A percentile compares a stretch with the other conserved stretches of the same genome.
phyloP scores from a whole-genome alignment of 2,888 invertebrate genomes.

The Saturnia pavonia region DNA sequence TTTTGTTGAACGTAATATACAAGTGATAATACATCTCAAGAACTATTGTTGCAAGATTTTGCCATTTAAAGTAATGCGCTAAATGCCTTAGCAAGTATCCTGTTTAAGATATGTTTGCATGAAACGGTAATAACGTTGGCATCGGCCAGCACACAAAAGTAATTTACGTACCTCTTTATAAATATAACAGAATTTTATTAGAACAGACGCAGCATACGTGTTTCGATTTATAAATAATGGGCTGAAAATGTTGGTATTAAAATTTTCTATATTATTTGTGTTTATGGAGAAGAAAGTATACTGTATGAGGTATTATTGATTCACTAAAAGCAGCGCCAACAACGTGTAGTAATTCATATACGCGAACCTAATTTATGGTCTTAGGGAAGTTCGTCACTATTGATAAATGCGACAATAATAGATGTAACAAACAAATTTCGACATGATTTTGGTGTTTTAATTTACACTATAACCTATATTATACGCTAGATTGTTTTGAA shows the following conservation, averaged over 20 bases:
- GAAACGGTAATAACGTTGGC: conserved; percentile 56
- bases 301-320: no score
- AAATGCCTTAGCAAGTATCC: conserved; percentile 44
- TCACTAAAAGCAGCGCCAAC: no score
- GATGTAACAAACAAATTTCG: no score
- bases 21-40: not conserved
- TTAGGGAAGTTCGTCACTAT: not conserved
- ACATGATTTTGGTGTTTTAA: no score
- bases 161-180: conserved; percentile 31
- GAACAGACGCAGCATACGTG: not conserved
- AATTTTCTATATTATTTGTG: not conserved
- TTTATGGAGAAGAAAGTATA: not conserved
- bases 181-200: conserved; percentile 20
- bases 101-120: conserved; percentile 59
- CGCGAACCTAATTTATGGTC: not conserved
- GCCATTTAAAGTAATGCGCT: conserved; percentile 25
- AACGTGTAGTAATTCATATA: no score
- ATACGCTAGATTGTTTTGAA: not conserved
- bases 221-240: not conserved
- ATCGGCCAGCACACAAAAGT: conserved; percentile 46
- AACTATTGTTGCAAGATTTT: not conserved
- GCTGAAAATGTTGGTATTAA: not conserved
- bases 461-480: no score
- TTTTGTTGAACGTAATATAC: not conserved
- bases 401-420: no score